These are phyloP conservation scores for Halcyon malimbica DNA, from an alignment of 2,113 vertebrate genomes.

Conservation along the genomic window DNA sequence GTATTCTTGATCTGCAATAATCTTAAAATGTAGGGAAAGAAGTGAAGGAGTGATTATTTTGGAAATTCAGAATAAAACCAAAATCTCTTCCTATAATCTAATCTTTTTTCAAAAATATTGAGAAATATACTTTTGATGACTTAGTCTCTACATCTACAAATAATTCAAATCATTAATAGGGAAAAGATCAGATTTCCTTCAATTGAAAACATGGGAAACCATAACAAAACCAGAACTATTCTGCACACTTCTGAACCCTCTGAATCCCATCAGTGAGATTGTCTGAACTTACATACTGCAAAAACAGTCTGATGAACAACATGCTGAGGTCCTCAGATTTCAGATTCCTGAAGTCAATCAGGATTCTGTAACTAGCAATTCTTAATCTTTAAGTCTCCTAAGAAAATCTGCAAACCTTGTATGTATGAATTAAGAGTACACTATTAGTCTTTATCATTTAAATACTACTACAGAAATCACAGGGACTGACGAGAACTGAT, in stretches of 20 bases:
- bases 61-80: background rate
- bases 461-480: background rate
- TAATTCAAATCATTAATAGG: background rate
- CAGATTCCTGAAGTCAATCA: background rate
- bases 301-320: background rate
- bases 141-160: background rate
- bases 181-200: background rate
- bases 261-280: background rate
- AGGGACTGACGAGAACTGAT: background rate
- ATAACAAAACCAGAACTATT: background rate
- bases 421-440: background rate
- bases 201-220: background rate
- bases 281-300: background rate
- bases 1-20: background rate
- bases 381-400: background rate
- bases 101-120: background rate
- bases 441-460: background rate
- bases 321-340: background rate
- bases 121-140: background rate
- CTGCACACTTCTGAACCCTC: background rate
- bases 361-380: background rate
- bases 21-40: background rate
- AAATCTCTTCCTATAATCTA: background rate
- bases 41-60: background rate
- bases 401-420: background rate